Percentiles rank a stretch among this genome's conserved stretches.
Conservation (phyloP, 2,797 vertebrate genomes). For the Squalus acanthias region DNA sequence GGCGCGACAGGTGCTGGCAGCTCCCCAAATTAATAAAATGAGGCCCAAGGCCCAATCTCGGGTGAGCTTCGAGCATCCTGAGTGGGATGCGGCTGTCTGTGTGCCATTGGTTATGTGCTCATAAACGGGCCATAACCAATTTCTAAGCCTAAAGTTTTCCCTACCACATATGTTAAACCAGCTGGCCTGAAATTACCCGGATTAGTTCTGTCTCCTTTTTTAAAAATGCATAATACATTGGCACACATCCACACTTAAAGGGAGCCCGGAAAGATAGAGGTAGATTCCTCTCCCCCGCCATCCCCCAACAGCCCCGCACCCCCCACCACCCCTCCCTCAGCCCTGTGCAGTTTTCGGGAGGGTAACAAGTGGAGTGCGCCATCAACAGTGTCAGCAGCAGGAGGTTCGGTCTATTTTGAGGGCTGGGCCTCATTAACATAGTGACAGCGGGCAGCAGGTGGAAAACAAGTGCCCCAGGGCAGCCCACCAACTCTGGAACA, state of each 20-base stretch:
- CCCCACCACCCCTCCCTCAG: too few species aligned
- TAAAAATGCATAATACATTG: neutral
- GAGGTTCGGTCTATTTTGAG: neutral
- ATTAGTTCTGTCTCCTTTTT: too few species aligned
- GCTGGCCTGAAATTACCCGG: too few species aligned
- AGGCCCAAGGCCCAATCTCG: neutral
- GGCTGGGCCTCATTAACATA: neutral
- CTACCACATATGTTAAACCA: too few species aligned
- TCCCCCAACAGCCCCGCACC: too few species aligned
- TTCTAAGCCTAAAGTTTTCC: neutral
- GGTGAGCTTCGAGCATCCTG: neutral
- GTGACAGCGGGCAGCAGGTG: neutral
- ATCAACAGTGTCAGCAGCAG: too few species aligned
- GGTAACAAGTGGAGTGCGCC: too few species aligned
- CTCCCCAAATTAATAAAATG: neutral
- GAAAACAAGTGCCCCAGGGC: neutral
- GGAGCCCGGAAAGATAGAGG: neutral
- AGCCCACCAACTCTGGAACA: neutral
- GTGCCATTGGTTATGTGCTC: neutral
- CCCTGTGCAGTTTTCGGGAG: neutral
- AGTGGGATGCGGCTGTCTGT: neutral
- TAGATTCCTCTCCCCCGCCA: neutral
- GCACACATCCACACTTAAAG: neutral
- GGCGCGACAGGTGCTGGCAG: too few species aligned
- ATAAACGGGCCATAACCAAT: neutral